phyloP scores from a whole-genome alignment of 2,797 vertebrate species.

The Salmo trutta region DNA sequence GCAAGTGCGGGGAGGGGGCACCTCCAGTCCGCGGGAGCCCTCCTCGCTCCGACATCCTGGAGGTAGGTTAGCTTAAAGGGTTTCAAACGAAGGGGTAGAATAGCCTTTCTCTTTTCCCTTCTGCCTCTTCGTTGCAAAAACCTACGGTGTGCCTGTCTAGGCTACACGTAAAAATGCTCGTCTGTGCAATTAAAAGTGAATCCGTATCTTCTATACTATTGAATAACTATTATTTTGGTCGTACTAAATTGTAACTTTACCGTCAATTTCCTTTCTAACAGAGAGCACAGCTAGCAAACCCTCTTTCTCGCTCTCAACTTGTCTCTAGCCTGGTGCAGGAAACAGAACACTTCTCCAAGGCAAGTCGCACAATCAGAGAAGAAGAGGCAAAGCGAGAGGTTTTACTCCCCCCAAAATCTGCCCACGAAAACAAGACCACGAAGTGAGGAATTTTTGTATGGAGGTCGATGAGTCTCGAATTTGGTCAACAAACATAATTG shows the following conservation, averaged over 20 bases:
- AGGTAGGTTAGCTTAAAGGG: conserved; percentile 44
- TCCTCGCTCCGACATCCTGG: conserved; percentile 82
- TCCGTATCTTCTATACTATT: conserved; percentile 27
- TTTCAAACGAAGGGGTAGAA: conserved; percentile 25
- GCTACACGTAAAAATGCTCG: neutral
- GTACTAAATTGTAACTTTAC: conserved; percentile 31
- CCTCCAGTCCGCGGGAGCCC: conserved; percentile 80
- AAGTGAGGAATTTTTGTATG: too few species aligned
- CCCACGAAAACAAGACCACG: too few species aligned
- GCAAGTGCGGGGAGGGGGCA: conserved; percentile 78
- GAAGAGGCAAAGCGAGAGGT: too few species aligned
- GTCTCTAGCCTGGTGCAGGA: conserved; percentile 67
- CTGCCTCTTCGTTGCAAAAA: neutral
- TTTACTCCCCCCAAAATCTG: too few species aligned
- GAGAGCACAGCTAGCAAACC: conserved; percentile 24
- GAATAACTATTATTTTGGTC: conserved; percentile 8
- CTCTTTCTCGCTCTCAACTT: conserved; percentile 16
- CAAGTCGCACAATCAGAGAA: conserved; percentile 31
- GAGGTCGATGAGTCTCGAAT: too few species aligned
- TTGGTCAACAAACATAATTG: too few species aligned
- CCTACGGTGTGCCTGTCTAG: neutral
- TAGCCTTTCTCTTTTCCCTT: neutral
- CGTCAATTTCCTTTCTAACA: conserved; percentile 10
- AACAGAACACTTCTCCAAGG: conserved; percentile 74
- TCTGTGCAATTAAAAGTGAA: conserved; percentile 30